Conservation (phyloP, 2,888 invertebrate species). For the Drosophila monieri region DNA sequence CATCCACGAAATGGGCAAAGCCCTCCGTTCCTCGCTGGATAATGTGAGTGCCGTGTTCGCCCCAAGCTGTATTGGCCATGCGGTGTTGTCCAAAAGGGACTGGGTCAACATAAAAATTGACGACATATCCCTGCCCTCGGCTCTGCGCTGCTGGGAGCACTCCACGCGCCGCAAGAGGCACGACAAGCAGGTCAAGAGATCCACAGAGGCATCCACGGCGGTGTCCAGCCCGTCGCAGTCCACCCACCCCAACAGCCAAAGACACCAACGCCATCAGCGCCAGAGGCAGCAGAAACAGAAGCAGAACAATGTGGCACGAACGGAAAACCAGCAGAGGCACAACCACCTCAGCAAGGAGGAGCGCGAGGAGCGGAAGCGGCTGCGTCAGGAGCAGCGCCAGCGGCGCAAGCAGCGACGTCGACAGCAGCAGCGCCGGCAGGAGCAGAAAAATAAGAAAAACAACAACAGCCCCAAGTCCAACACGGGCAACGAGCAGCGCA, state of each 20-base stretch:
- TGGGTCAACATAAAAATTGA: conserved; percentile 94
- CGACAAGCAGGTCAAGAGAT: conserved; percentile 72
- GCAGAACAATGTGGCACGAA: conserved; percentile 57
- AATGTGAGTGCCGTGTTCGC: conserved; percentile 96
- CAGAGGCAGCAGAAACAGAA: conserved; percentile 63
- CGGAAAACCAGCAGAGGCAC: conserved; percentile 49
- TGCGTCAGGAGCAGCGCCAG: conserved; percentile 69
- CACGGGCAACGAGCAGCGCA: conserved; percentile 34
- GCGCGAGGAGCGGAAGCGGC: conserved; percentile 75
- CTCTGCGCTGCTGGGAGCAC: conserved; percentile 95
- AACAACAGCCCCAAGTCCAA: conserved; percentile 39
- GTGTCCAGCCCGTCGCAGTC: conserved; percentile 38
- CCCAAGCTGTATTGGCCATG: conserved; percentile 96
- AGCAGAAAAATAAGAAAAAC: conserved; percentile 14
- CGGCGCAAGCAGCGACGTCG: conserved; percentile 72
- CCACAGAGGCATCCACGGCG: conserved; percentile 76
- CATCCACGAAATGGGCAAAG: conserved; percentile 94
- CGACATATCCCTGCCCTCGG: conserved; percentile 92
- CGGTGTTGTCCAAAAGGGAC: conserved; percentile 93
- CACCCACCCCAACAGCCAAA: conserved; percentile 72
- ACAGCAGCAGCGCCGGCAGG: conserved; percentile 44
- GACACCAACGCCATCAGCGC: conserved; percentile 71
- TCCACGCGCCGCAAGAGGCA: conserved; percentile 82
- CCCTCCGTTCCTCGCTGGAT: conserved; percentile 91
- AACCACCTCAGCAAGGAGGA: conserved; percentile 75